phyloP scores from a whole-genome alignment of 2,888 invertebrate genomes.

The Apoderus coryli region DNA sequence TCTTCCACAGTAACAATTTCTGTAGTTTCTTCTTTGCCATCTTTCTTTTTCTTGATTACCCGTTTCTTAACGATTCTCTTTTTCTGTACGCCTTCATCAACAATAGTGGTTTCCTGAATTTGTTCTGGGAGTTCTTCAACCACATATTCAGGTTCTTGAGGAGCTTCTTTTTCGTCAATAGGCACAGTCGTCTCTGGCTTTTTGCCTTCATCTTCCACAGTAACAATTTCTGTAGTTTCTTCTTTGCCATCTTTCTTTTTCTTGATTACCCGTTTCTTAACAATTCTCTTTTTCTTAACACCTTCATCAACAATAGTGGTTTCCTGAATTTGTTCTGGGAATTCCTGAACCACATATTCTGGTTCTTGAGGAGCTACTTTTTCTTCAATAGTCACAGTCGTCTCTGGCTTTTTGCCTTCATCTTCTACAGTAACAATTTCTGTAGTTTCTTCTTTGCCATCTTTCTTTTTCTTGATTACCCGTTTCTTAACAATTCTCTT shows the following conservation, averaged over 20 bases:
- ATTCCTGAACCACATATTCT: conserved; percentile 7
- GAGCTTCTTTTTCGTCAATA: conserved; percentile 20
- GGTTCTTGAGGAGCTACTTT: conserved; percentile 20
- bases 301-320: conserved; percentile 19
- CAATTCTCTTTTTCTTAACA: conserved; percentile 19
- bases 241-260: conserved; percentile 24
- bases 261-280: conserved; percentile 25
- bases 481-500: conserved; percentile 25
- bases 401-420: conserved; percentile 20
- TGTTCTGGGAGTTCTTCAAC: conserved; percentile 18
- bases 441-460: conserved; percentile 26
- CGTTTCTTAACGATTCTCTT: conserved; percentile 26
- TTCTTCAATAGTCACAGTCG: conserved; percentile 21
- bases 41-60: conserved; percentile 30
- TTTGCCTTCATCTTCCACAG: conserved; percentile 18
- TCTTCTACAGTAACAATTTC: conserved; percentile 23
- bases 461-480: conserved; percentile 33
- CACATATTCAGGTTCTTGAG: conserved; percentile 14
- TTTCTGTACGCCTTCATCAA: conserved; percentile 10
- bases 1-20: conserved; percentile 25
- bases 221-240: conserved; percentile 16
- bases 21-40: conserved; percentile 26
- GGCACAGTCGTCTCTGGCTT: conserved; percentile 21
- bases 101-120: too few relatives aligned
- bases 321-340: conserved; percentile 17